Percentiles rank a stretch among this genome's conserved stretches.
These are phyloP conservation scores for Argentina silus DNA, from an alignment of 2,797 vertebrate species.

Conservation along the genomic window DNA sequence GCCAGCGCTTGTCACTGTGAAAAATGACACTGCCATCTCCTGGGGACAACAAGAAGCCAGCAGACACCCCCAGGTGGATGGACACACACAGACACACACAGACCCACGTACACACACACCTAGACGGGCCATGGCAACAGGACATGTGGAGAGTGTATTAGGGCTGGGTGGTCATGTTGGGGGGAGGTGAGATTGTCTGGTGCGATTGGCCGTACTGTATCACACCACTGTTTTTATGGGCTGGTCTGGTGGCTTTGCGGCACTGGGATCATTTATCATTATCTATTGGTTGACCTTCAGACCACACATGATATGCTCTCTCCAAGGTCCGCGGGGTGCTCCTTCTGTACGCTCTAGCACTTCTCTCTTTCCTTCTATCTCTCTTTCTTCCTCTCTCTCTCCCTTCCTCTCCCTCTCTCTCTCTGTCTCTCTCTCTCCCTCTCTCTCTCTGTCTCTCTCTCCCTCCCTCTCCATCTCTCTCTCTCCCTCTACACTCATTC, in stretches of 20 bases:
- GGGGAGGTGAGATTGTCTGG: neutral
- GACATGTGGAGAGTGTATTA: neutral
- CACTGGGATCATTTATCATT: neutral
- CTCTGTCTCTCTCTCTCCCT: neutral
- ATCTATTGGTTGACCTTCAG: slow-evolving; percentile 13
- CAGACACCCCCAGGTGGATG: slow-evolving; percentile 26
- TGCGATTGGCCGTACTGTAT: neutral
- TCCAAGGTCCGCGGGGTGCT: neutral
- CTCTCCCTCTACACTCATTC: slow-evolving; percentile 35
- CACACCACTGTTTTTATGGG: neutral
- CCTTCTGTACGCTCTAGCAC: neutral
- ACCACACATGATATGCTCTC: neutral
- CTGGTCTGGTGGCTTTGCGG: neutral
- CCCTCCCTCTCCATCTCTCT: neutral
- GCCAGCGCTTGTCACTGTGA: slow-evolving; percentile 55
- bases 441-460: slow-evolving; percentile 26
- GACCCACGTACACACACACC: neutral
- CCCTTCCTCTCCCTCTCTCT: neutral
- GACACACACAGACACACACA: slow-evolving; percentile 1
- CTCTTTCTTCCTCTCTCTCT: neutral
- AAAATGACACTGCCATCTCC: slow-evolving; percentile 50
- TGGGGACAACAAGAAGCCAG: slow-evolving; percentile 37
- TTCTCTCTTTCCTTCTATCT: neutral
- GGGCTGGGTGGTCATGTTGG: neutral
- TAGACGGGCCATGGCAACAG: neutral